These are phyloP conservation scores for Papilio glaucus DNA, from an alignment of 1,140 invertebrate genomes.

Conservation along the genomic window DNA sequence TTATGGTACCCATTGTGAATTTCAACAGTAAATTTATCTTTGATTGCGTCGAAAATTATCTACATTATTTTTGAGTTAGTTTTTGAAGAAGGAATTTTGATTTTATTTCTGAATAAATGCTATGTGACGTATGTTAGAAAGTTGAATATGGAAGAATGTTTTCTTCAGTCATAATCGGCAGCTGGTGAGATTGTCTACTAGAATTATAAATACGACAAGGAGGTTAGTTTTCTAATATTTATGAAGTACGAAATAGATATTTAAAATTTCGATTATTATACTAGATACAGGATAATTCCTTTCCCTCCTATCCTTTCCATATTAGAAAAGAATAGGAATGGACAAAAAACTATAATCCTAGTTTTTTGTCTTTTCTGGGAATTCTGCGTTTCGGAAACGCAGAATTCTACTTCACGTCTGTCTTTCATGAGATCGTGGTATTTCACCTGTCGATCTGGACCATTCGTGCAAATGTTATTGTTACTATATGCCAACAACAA, in stretches of 20 bases:
- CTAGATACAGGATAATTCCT: too few relatives aligned
- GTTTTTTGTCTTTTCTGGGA: too few relatives aligned
- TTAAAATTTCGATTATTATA: neutral
- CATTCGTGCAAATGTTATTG: too few relatives aligned
- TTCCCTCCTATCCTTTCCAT: too few relatives aligned
- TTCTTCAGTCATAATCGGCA: neutral
- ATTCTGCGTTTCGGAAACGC: too few relatives aligned
- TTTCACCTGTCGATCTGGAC: too few relatives aligned
- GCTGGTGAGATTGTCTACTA: neutral
- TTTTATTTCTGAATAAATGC: constrained; percentile 35
- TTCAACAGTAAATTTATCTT: constrained; percentile 21
- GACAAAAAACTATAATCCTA: too few relatives aligned
- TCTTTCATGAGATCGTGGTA: too few relatives aligned
- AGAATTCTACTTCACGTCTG: too few relatives aligned
- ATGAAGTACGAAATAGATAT: neutral
- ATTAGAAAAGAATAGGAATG: too few relatives aligned
- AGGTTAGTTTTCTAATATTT: neutral
- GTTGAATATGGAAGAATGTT: constrained; percentile 10
- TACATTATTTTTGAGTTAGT: constrained; percentile 35
- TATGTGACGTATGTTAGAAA: constrained; percentile 15
- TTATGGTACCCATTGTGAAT: constrained; percentile 43
- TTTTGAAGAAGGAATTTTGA: constrained; percentile 35
- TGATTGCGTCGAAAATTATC: constrained; percentile 10
- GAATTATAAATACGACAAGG: neutral
- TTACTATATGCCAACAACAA: too few relatives aligned